Conservation (phyloP, 1,140 invertebrate genomes). For the Steinernema feltiae region DNA sequence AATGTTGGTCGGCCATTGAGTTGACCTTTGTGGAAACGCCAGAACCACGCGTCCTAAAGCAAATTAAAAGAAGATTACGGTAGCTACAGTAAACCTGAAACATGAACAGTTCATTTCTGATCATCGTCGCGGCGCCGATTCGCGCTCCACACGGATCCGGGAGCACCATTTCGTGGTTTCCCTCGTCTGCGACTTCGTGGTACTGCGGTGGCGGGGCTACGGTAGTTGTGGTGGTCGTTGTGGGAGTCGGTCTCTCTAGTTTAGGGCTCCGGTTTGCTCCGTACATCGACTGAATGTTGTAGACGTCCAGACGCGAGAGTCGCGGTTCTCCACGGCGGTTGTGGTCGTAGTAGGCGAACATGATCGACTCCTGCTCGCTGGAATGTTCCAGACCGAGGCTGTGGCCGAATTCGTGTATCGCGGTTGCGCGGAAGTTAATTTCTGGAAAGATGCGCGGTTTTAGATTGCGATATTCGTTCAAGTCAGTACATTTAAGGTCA, state of each 20-base stretch:
- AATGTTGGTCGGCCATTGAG: neutral
- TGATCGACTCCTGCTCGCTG: constrained; percentile 55
- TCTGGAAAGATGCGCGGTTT: too few species aligned
- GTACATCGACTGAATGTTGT: constrained; percentile 8
- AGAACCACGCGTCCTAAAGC: constrained; percentile 8
- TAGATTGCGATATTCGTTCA: too few species aligned
- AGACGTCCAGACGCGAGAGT: neutral
- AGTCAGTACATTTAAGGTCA: too few species aligned
- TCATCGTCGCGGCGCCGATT: neutral
- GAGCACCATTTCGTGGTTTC: neutral
- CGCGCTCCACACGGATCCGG: neutral
- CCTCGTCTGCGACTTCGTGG: neutral
- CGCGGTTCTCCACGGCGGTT: neutral
- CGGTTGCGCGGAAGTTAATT: constrained; percentile 40
- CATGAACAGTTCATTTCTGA: neutral
- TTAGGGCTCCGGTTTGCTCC: neutral
- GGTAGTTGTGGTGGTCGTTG: neutral
- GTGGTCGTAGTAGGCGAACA: constrained; percentile 57
- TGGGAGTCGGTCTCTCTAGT: neutral
- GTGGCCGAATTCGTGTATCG: constrained; percentile 60
- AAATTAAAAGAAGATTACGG: neutral
- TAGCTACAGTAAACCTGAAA: neutral
- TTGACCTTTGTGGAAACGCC: neutral
- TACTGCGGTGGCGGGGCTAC: neutral
- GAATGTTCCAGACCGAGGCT: constrained; percentile 59